Percentiles rank a stretch among this genome's conserved stretches.
These are phyloP conservation scores for Cecropterus lyciades DNA, from an alignment of 1,140 invertebrate genomes.

Conservation along the genomic window DNA sequence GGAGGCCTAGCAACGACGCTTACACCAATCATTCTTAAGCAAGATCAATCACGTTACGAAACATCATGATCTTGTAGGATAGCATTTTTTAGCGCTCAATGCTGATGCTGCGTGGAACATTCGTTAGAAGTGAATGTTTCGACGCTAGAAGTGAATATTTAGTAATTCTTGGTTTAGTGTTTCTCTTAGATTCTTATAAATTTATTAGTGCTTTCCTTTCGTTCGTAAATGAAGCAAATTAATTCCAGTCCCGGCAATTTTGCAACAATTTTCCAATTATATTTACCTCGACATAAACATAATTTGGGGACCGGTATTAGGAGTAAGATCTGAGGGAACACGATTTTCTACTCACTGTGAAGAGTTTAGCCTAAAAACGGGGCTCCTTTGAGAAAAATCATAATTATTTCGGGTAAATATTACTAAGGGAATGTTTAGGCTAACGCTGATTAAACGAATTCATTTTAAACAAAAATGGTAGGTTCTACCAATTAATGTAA, in stretches of 20 bases:
- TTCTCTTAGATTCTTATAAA: too few species aligned
- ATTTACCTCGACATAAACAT: not conserved
- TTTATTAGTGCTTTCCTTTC: too few species aligned
- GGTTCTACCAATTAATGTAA: not conserved
- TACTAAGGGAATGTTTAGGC: conserved; percentile 5
- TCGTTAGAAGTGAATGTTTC: too few species aligned
- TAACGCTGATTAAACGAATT: conserved; percentile 4
- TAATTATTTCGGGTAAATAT: conserved; percentile 9
- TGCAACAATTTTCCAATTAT: not conserved
- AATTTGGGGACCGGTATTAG: not conserved
- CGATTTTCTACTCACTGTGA: conserved; percentile 10
- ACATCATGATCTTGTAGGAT: too few species aligned
- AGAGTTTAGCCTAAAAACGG: conserved; percentile 4
- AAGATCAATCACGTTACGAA: too few species aligned
- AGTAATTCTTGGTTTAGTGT: too few species aligned
- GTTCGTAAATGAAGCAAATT: not conserved
- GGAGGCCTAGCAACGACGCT: too few species aligned
- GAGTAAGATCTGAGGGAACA: conserved; percentile 1
- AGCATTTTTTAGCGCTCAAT: too few species aligned
- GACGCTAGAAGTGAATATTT: too few species aligned
- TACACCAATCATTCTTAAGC: too few species aligned
- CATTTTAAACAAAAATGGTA: conserved; percentile 4
- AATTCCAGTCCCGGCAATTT: not conserved
- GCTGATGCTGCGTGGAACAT: too few species aligned
- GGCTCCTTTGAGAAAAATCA: conserved; percentile 14